These are phyloP conservation scores for Phaethon lepturus DNA, from an alignment of 2,113 vertebrate species.

Conservation along the genomic window DNA sequence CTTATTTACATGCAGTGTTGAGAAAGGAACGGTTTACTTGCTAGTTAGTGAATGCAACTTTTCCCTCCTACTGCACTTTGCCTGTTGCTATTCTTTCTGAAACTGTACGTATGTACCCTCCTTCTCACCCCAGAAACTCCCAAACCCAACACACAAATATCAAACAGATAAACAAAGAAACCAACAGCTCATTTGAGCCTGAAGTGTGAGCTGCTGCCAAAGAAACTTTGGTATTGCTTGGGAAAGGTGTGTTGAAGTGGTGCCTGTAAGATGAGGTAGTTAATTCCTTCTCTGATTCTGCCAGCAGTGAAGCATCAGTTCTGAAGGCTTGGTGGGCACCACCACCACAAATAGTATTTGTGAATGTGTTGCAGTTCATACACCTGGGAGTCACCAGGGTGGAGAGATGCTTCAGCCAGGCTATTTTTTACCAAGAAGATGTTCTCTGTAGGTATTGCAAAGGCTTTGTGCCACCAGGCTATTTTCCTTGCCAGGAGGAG, in stretches of 20 bases:
- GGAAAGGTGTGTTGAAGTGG: not conserved
- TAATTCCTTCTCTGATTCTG: not conserved
- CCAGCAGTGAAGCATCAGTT: not conserved
- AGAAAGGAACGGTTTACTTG: not conserved
- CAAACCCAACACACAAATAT: not conserved
- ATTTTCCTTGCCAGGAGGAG: not conserved
- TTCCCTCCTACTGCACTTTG: not conserved
- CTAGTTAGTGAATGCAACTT: not conserved
- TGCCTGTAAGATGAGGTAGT: not conserved
- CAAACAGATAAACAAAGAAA: not conserved
- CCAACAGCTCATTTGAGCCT: not conserved
- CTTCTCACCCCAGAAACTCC: fast-evolving
- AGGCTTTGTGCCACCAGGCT: not conserved
- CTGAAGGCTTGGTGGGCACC: not conserved
- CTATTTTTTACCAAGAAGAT: not conserved
- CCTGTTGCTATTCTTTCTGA: not conserved
- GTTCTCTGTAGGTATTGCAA: not conserved
- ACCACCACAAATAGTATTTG: not conserved
- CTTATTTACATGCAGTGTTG: not conserved
- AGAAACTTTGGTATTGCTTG: not conserved
- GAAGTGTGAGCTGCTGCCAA: not conserved
- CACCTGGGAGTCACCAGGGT: not conserved
- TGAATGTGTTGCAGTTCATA: not conserved
- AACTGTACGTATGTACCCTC: fast-evolving
- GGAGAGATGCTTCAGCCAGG: not conserved